These are phyloP conservation scores for Parauchenoglanis ngamensis DNA, from an alignment of 2,797 vertebrate species.

Conservation along the genomic window DNA sequence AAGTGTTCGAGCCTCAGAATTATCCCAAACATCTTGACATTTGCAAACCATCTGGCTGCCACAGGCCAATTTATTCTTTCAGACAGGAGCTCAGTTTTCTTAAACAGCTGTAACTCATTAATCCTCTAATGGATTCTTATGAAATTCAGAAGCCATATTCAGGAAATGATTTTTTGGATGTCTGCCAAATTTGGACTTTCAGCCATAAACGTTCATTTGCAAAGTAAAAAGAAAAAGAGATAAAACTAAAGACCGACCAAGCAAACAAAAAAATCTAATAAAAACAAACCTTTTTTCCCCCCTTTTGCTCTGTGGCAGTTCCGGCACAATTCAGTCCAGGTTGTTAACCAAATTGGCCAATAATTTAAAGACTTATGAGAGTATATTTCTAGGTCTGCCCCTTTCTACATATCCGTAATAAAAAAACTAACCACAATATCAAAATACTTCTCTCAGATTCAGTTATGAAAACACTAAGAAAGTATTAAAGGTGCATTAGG, in stretches of 20 bases:
- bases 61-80: constrained; percentile 5
- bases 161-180: not conserved
- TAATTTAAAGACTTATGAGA: not conserved
- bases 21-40: not conserved
- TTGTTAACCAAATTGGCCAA: not conserved
- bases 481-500: not conserved
- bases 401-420: not conserved
- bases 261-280: not conserved
- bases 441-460: not conserved
- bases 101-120: constrained; percentile 17
- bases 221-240: not conserved
- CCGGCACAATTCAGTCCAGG: not conserved
- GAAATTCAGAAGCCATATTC: not conserved
- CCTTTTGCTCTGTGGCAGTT: too few species aligned
- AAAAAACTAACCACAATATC: not conserved
- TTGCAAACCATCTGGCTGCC: constrained; percentile 1
- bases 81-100: not conserved
- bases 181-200: not conserved
- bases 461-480: not conserved
- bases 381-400: not conserved
- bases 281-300: too few species aligned
- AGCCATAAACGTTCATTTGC: not conserved
- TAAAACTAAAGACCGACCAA: not conserved
- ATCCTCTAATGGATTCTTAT: not conserved
- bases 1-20: not conserved